Percentiles rank a stretch among this genome's conserved stretches.
These are phyloP conservation scores for Molossus alvarezi DNA, from an alignment of 2,797 vertebrate species.

Conservation along the genomic window DNA sequence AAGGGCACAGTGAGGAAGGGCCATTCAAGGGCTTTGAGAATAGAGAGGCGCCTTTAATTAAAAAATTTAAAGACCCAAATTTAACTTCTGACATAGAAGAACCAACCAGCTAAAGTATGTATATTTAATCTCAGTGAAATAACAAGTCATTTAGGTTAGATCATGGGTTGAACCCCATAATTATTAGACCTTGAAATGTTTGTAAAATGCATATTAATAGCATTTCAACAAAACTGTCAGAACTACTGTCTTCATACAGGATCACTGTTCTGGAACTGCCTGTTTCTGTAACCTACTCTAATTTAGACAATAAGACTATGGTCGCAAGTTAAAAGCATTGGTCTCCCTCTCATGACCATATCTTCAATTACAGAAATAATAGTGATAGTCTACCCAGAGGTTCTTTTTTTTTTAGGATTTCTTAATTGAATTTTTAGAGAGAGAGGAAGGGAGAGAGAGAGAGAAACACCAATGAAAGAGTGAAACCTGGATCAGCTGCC, in stretches of 20 bases:
- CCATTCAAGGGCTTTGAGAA: not conserved
- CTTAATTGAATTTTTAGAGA: not conserved
- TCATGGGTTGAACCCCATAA: not conserved
- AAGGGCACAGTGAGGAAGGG: slow-evolving; percentile 36
- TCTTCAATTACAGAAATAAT: slow-evolving; percentile 31
- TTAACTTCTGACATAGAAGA: slow-evolving; percentile 45
- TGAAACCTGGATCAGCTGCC: not conserved
- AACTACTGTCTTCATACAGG: not conserved
- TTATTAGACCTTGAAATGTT: slow-evolving; percentile 5
- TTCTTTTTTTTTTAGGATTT: not conserved
- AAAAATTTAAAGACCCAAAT: not conserved
- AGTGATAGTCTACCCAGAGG: slow-evolving; percentile 4
- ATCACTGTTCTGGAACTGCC: not conserved
- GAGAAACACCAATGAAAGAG: not conserved
- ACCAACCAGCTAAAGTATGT: not conserved
- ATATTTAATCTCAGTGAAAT: slow-evolving; percentile 44
- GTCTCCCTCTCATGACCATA: not conserved
- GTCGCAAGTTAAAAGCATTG: slow-evolving; percentile 10
- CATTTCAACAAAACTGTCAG: not conserved
- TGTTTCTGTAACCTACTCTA: not conserved
- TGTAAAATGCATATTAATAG: not conserved
- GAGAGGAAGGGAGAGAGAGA: not conserved
- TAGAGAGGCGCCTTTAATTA: slow-evolving; percentile 58
- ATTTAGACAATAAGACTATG: not conserved
- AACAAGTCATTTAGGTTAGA: not conserved